These are phyloP conservation scores for Theocolax elegans DNA, from an alignment of 1,140 invertebrate genomes.

Conservation along the genomic window DNA sequence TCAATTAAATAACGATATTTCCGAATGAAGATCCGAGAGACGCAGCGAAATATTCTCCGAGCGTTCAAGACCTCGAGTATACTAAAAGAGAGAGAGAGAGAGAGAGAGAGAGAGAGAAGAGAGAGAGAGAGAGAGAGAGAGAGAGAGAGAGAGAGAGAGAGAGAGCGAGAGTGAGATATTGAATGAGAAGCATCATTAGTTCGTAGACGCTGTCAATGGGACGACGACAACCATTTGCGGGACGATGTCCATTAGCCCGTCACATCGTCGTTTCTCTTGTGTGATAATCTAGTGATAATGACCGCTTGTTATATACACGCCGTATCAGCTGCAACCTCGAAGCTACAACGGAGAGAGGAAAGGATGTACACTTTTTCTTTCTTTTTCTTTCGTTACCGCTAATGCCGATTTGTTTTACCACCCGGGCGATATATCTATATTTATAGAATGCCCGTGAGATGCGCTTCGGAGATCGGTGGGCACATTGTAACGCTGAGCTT, in stretches of 20 bases:
- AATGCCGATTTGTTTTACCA: no score
- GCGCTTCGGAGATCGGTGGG: no score
- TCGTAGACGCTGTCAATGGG: constrained; percentile 55
- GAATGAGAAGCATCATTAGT: constrained; percentile 56
- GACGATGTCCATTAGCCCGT: constrained; percentile 51
- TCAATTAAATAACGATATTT: constrained; percentile 16
- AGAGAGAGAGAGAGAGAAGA: neutral
- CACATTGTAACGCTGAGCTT: no score
- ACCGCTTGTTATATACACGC: constrained; percentile 50
- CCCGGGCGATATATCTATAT: no score
- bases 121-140: no score
- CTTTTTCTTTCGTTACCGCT: no score
- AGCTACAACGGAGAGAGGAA: no score
- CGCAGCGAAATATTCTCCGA: neutral
- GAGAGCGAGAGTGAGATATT: constrained; percentile 46
- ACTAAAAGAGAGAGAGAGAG: neutral
- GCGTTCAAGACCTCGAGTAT: neutral
- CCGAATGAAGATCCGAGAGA: neutral
- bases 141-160: constrained; percentile 10
- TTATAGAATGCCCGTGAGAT: no score
- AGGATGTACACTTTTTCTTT: constrained; percentile 34
- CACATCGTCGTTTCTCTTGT: constrained; percentile 53
- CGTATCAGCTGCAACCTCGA: constrained; percentile 17
- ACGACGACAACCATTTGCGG: constrained; percentile 5
- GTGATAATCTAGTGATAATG: constrained; percentile 62